These are phyloP conservation scores for Lophochroa leadbeateri DNA, from an alignment of 2,113 vertebrate genomes.

Conservation along the genomic window DNA sequence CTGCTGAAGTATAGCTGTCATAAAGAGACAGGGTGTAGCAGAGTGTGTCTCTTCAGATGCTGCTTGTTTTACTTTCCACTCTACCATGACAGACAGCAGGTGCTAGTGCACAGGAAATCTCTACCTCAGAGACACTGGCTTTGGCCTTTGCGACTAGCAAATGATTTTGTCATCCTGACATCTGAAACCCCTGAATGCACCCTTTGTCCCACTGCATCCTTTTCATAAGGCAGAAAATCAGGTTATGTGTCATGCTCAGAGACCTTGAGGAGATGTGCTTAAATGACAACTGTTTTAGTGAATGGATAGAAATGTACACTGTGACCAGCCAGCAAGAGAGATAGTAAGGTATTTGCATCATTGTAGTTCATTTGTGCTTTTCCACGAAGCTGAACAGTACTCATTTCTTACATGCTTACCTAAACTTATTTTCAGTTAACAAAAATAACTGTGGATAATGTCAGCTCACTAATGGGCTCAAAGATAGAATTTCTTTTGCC, in stretches of 20 bases:
- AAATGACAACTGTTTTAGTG: background rate
- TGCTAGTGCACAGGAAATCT: conserved; percentile 1
- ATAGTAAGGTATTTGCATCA: background rate
- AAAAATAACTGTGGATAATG: background rate
- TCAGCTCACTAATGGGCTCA: background rate
- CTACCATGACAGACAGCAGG: background rate
- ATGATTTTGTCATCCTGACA: conserved; percentile 65
- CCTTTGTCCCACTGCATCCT: conserved; percentile 37
- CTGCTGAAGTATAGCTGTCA: background rate
- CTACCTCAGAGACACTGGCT: background rate
- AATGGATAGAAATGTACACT: background rate
- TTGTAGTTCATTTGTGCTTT: background rate
- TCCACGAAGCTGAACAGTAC: background rate
- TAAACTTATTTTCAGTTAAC: background rate
- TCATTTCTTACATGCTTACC: background rate
- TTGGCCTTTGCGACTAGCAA: conserved; percentile 55
- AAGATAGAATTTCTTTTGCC: background rate
- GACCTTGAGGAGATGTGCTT: background rate
- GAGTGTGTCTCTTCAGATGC: background rate
- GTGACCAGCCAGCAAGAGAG: background rate
- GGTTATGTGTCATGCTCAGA: background rate
- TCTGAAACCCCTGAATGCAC: conserved; percentile 29
- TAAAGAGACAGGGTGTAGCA: background rate
- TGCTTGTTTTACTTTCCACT: conserved; percentile 33
- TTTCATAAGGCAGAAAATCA: conserved; percentile 60